These are phyloP conservation scores for Papilio dardanus DNA, from an alignment of 1,140 invertebrate species.

Conservation along the genomic window DNA sequence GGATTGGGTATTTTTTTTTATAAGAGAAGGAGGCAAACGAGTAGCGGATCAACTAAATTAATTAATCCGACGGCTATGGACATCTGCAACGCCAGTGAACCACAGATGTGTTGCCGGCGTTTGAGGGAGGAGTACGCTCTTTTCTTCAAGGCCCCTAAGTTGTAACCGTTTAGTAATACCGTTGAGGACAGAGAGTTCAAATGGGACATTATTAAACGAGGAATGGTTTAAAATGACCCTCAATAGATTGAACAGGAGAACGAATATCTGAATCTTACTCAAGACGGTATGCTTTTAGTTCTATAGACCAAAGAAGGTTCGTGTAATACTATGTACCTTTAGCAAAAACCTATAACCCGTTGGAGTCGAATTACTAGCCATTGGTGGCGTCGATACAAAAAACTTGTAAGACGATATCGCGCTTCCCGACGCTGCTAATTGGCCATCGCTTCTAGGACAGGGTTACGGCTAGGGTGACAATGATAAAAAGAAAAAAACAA, in stretches of 20 bases:
- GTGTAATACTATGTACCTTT: neutral
- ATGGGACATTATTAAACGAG: no score
- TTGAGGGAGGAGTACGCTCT: no score
- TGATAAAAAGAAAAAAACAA: neutral
- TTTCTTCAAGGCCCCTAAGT: no score
- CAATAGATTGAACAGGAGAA: neutral
- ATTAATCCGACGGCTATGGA: no score
- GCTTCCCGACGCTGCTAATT: constrained; percentile 68
- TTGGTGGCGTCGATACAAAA: constrained; percentile 54
- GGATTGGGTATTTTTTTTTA: no score
- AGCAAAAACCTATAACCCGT: neutral
- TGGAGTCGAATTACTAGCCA: constrained; percentile 22
- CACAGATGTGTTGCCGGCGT: no score
- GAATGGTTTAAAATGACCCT: no score
- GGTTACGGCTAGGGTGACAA: constrained; percentile 58
- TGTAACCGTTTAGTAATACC: no score
- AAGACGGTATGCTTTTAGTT: neutral
- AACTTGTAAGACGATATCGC: constrained; percentile 61
- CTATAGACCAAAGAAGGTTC: neutral
- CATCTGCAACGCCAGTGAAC: no score
- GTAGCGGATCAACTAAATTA: no score
- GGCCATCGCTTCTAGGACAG: constrained; percentile 56
- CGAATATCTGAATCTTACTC: neutral
- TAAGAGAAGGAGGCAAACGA: no score
- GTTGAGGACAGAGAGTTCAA: no score